Base-by-base conservation (phyloP, 2,888 invertebrate genomes). In the Diaperis boleti region DNA sequence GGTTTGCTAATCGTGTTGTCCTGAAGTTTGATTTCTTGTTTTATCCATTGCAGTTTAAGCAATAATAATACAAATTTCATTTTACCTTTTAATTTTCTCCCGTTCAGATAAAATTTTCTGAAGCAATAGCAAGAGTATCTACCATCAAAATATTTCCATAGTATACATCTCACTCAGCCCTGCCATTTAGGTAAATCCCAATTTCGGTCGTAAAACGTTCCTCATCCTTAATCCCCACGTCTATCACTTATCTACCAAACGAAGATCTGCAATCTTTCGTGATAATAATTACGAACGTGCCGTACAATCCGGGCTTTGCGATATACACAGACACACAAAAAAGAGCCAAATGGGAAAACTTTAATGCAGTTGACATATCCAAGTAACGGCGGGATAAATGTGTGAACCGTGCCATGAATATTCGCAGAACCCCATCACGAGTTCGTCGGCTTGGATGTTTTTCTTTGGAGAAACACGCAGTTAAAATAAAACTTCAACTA, bases 351-450 rank as follows among this genome's bases (percentile, higher is more conserved):
- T 57, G 47, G 57, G 37, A 47, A 57, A 57, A 57, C 45, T 57
- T 57, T 57, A 47, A 57, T 47, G 45, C 57, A 47, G 47, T 45
- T 37, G 45, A 47, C 57, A 57, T 47, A 47, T 57, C 47, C 45
- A 57, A 55, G 55, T 44, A 55, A 55, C 45, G 37, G 41, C 47
- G 45, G 20, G 47, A 57, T 45, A 57, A 55, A 57, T 57, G 57
- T 35, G 57, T 13, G 39, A 45, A 22, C 45, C 57, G 57, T 57
- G 57, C 45, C 45, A 47, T 57, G 57, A 57, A 57, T 57, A 57
- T 55, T 55, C 55, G 42, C 41, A 55, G 33, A 50, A 35, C 35
- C 20, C 14, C 33, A 33, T 44, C 55, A 55, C 13, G 31, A 55
- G 44, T 55, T 55, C 33, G 45, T 47, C 13, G 47, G 15, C 29